Conservation (phyloP, 2,888 invertebrate genomes). For the Chloromyia formosa region DNA sequence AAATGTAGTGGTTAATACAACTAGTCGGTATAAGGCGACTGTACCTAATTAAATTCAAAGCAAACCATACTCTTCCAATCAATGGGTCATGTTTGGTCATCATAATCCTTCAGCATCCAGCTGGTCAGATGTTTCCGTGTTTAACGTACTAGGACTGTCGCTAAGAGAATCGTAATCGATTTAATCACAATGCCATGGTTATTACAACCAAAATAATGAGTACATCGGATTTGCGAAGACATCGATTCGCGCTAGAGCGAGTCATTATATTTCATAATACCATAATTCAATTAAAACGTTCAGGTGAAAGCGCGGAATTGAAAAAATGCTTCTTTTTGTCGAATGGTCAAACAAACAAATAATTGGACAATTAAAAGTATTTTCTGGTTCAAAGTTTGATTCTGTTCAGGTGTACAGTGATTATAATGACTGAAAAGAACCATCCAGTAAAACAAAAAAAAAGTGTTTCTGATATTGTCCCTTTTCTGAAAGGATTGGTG, state of each 20-base stretch:
- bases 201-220: conserved; percentile 34
- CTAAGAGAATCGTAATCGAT: conserved; percentile 20
- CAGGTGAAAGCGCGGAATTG: background rate
- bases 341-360: background rate
- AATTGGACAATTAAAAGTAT: conserved; percentile 33
- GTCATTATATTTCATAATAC: conserved; percentile 3
- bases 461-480: too few relatives aligned
- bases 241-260: conserved; percentile 6
- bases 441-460: too few relatives aligned
- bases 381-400: background rate
- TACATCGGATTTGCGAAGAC: conserved; percentile 24
- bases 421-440: too few relatives aligned
- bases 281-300: conserved; percentile 36
- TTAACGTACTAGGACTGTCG: background rate
- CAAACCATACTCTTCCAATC: too few relatives aligned
- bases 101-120: background rate
- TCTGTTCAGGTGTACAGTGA: too few relatives aligned
- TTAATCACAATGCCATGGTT: conserved; percentile 27
- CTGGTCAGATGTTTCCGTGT: background rate
- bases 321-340: conserved; percentile 3
- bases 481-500: too few relatives aligned
- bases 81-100: background rate
- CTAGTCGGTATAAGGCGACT: too few relatives aligned
- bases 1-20: too few relatives aligned
- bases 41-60: too few relatives aligned